Base-by-base conservation (phyloP, 1,140 invertebrate genomes). In the Euura saliciscinereae region DNA sequence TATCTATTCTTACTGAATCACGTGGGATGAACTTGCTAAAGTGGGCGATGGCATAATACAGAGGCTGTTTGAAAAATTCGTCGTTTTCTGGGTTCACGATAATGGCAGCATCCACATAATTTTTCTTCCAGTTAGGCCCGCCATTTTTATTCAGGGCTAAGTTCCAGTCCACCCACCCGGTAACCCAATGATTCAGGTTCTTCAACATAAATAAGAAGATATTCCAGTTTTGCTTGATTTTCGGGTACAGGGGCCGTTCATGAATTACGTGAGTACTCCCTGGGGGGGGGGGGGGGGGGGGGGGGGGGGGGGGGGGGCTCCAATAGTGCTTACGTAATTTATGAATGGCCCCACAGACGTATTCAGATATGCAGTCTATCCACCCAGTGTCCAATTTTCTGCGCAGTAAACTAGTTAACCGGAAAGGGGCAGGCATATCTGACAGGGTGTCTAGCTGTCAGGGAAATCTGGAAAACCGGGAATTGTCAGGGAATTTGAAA, bases 91-190 rank as follows among this genome's bases (percentile, higher is more conserved):
- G 77, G 78, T 93, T 90, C 0, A 93, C 91, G 75, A 94, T 90
- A 51, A 94, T 91, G 2, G 93, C 89, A 43, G 92, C 85, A 82
- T 94, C 93, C 7, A 93, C 91, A 80, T 85, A 87, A 76, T 94
- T 93, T 7, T 89, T 85, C 1, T 88, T 90, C 89, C 91, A 94
- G 79, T 91, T 94, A 7, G 93, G 93, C 8, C 93, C 93, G 59
- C 93, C 93, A 65, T 85, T 79, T 77, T 84, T 76, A 80, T 93
- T 85, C 13, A 95, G 79, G 4, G 89, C 91, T 69, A 95, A 82
- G 82, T 95, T 95, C 94, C 94, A 95, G 82, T 95, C 94, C n/a
- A 91, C 86, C 92, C 92, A 94, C 3, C 91, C 90, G 85, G 80
- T 89, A 79, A 84, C 86, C 83, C 81, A 89, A 76, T 89, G 80